Percentiles rank a stretch among this genome's conserved stretches.
These are phyloP conservation scores for Callyntrura guangdongensis DNA, from an alignment of 2,888 invertebrate species.

Conservation along the genomic window DNA sequence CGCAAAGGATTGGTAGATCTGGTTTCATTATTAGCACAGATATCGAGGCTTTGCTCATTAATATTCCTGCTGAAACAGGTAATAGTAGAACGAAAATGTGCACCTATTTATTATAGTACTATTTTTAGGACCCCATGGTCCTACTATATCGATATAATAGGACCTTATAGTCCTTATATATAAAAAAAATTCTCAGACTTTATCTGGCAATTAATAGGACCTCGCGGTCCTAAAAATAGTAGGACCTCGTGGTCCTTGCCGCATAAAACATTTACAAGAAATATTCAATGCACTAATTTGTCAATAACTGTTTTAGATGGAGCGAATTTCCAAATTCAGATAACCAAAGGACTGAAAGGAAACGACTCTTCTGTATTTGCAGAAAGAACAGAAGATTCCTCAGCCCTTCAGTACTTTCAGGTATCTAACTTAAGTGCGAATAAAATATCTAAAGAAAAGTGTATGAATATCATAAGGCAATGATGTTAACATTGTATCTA, in stretches of 20 bases:
- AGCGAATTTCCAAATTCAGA: conserved; percentile 91
- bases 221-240: too few species aligned
- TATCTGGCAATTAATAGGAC: too few species aligned
- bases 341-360: conserved; percentile 88
- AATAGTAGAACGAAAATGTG: conserved; percentile 67
- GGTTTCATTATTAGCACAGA: conserved; percentile 82
- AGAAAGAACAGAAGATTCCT: conserved; percentile 98
- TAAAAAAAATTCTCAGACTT: too few species aligned
- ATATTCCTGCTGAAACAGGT: conserved; percentile 88
- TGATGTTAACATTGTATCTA: background rate
- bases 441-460: background rate
- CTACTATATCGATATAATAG: too few species aligned
- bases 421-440: conserved; percentile 85
- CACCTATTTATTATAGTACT: too few species aligned
- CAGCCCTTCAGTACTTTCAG: conserved; percentile 99
- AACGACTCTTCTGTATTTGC: conserved; percentile 94
- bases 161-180: too few species aligned
- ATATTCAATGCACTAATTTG: too few species aligned
- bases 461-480: background rate
- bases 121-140: too few species aligned
- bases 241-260: too few species aligned
- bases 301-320: conserved; percentile 88
- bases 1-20: conserved; percentile 80
- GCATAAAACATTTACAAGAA: too few species aligned
- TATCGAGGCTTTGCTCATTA: conserved; percentile 80